A percentile compares a stretch with the other conserved stretches of the same genome.
Conservation (phyloP, 2,888 invertebrate species). For the Monoplex corrugatus region DNA sequence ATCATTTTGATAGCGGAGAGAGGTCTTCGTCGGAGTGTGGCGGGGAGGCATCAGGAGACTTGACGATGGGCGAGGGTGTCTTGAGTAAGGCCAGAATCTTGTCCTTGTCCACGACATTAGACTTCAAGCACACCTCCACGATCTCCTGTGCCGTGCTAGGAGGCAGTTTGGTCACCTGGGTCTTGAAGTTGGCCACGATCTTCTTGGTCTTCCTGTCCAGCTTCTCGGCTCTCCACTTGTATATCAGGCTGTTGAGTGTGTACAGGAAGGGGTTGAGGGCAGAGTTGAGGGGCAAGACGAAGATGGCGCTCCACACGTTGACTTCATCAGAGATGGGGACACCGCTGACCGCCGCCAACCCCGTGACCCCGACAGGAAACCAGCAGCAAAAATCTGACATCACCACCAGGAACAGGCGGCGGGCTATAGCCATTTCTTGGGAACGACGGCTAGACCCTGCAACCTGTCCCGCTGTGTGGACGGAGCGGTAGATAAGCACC, state of each 20-base stretch:
- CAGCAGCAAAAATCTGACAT: constrained; percentile 37
- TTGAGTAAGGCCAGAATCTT: no score
- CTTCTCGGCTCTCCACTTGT: background rate
- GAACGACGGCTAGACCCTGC: no score
- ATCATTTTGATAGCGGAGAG: no score
- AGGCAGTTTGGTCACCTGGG: no score
- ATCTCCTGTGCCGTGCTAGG: no score
- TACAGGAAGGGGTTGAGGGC: constrained; percentile 82
- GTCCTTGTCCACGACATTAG: no score
- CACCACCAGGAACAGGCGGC: background rate
- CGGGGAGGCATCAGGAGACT: no score
- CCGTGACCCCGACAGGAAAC: constrained; percentile 48
- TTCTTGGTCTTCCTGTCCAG: background rate
- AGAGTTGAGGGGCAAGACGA: constrained; percentile 83
- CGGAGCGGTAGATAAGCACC: constrained; percentile 74
- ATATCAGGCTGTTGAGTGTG: constrained; percentile 39
- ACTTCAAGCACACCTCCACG: no score
- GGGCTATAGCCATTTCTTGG: background rate
- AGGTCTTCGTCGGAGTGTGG: no score
- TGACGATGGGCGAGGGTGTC: no score
- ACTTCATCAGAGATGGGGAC: constrained; percentile 48
- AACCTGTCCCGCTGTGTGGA: constrained; percentile 42
- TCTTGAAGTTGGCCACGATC: background rate
- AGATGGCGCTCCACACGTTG: constrained; percentile 71
- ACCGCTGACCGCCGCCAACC: constrained; percentile 49